Percentiles rank a stretch among this genome's conserved stretches.
Conservation (phyloP, 2,113 vertebrate genomes). For the Podocnemis expansa region DNA sequence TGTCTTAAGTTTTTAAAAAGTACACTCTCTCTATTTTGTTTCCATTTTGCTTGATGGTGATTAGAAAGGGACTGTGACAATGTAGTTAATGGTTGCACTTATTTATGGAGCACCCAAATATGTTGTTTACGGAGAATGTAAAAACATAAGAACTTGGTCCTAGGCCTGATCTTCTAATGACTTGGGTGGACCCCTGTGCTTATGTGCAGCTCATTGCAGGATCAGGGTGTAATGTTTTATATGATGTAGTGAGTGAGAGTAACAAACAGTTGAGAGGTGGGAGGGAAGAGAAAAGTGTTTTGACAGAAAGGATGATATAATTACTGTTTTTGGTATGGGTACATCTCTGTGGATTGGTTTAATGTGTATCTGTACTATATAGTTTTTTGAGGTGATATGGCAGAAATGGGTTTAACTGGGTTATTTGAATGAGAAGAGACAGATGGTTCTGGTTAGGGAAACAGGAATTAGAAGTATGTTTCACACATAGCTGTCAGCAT, state of each 20-base stretch:
- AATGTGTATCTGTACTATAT: background rate
- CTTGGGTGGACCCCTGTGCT: background rate
- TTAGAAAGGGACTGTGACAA: background rate
- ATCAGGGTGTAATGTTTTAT: background rate
- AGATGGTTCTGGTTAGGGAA: background rate
- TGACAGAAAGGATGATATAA: no score
- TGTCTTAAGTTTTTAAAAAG: background rate
- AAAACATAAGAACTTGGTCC: background rate
- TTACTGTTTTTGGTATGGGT: background rate
- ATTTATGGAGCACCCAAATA: background rate
- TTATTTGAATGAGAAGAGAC: background rate
- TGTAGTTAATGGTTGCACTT: background rate
- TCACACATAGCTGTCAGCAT: background rate
- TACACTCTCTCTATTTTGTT: background rate
- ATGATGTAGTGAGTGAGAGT: background rate
- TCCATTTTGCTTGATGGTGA: background rate
- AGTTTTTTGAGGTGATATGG: background rate
- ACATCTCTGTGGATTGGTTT: background rate
- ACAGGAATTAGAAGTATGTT: background rate
- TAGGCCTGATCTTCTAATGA: background rate
- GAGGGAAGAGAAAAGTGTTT: background rate
- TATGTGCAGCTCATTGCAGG: background rate
- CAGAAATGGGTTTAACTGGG: background rate
- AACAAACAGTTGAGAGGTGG: background rate
- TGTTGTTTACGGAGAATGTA: background rate